Evolutionary conservation across 2,113 vertebrate genomes (phyloP).

Genomic region (Corythaeola cristata): DNA sequence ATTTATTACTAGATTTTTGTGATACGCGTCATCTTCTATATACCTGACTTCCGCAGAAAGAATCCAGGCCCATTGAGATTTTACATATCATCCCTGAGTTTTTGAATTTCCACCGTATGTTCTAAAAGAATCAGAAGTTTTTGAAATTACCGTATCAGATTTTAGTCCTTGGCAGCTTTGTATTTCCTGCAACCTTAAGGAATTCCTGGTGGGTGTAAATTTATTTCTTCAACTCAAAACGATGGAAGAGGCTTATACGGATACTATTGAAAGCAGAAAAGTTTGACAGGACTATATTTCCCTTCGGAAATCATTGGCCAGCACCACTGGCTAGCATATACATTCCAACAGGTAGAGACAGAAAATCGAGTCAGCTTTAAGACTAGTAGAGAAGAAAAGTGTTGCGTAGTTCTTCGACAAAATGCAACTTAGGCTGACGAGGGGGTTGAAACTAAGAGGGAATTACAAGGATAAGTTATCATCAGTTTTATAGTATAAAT

Average conservation of each 20-base stretch:
- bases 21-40: background rate
- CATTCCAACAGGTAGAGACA: background rate
- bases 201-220: background rate
- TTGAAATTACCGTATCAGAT: background rate
- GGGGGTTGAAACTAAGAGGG: background rate
- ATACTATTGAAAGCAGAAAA: background rate
- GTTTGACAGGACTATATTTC: background rate
- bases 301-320: background rate
- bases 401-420: background rate
- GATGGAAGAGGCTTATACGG: background rate
- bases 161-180: background rate
- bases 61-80: background rate
- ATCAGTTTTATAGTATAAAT: background rate
- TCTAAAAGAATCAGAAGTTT: background rate
- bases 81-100: background rate
- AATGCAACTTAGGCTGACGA: background rate
- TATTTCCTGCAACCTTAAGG: background rate
- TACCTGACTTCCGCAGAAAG: background rate
- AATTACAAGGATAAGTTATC: background rate
- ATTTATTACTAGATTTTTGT: background rate
- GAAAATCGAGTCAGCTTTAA: background rate
- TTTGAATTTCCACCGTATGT: background rate
- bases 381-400: background rate
- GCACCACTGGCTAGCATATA: background rate
- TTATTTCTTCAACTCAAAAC: background rate